A percentile compares a stretch with the other conserved stretches of the same genome.
phyloP scores from a whole-genome alignment of 2,113 vertebrate genomes.

The Mandrillus leucophaeus region DNA sequence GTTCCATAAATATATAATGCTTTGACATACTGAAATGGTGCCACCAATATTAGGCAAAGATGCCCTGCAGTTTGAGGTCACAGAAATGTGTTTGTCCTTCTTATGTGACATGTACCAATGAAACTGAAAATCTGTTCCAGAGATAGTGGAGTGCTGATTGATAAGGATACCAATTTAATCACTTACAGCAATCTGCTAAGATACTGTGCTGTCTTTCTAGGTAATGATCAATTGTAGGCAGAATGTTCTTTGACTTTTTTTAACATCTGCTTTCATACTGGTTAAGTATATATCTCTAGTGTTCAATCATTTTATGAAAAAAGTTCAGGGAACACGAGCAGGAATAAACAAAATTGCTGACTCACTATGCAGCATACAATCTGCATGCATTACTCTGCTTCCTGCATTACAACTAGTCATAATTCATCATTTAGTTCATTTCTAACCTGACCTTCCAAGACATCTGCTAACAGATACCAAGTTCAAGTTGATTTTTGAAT shows the following conservation, averaged over 20 bases:
- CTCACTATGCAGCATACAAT: not conserved
- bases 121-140: not conserved
- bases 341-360: slow-evolving; percentile 29
- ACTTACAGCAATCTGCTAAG: not conserved
- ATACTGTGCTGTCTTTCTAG: not conserved
- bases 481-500: slow-evolving; percentile 1
- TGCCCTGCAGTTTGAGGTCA: not conserved
- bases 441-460: slow-evolving; percentile 15
- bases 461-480: not conserved
- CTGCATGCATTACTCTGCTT: not conserved
- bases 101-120: not conserved
- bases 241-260: not conserved
- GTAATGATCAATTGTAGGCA: not conserved
- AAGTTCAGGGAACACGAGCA: not conserved
- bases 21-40: not conserved
- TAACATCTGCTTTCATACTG: not conserved
- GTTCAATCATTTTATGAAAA: slow-evolving; percentile 36
- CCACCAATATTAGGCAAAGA: not conserved
- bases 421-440: slow-evolving; percentile 28
- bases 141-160: not conserved
- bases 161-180: not conserved
- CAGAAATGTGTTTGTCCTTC: not conserved
- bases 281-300: not conserved
- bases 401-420: not conserved
- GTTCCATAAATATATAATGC: not conserved